A percentile compares a stretch with the other conserved stretches of the same genome.
Evolutionary conservation across 2,888 invertebrate species (phyloP).

Genomic region (Drosophila neonasuta): DNA sequence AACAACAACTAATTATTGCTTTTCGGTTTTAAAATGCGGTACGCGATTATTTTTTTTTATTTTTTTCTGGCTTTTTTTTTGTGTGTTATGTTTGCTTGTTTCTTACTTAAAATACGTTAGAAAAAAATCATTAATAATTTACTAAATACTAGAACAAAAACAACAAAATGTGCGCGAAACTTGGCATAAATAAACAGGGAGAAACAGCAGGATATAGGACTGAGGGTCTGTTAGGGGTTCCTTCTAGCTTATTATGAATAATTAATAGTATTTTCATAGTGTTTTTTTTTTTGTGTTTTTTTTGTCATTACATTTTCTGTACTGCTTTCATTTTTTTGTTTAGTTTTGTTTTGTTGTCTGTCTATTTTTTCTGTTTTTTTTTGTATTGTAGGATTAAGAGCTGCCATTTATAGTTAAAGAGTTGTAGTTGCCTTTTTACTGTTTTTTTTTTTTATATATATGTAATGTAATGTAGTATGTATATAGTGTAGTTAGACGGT

Average conservation of each 20-base stretch:
- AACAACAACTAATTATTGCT: slow-evolving; percentile 78
- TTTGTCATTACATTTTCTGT: slow-evolving; percentile 34
- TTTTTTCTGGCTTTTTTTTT: slow-evolving; percentile 14
- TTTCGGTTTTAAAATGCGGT: slow-evolving; percentile 73
- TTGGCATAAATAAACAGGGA: slow-evolving; percentile 60
- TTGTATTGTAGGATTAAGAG: slow-evolving; percentile 68
- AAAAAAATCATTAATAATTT: slow-evolving; percentile 73
- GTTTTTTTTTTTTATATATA: slow-evolving; percentile 33
- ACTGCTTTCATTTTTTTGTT: slow-evolving; percentile 21
- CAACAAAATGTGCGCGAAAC: slow-evolving; percentile 67
- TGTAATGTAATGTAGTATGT: slow-evolving; percentile 17
- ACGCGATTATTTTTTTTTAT: slow-evolving; percentile 47
- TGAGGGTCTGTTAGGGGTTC: slow-evolving; percentile 6
- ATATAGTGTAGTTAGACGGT: slow-evolving; percentile 66
- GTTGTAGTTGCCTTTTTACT: slow-evolving; percentile 60
- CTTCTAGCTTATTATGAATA: slow-evolving; percentile 69
- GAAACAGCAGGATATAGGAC: slow-evolving; percentile 44
- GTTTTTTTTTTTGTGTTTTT: slow-evolving; percentile 27
- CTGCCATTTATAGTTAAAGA: slow-evolving; percentile 73
- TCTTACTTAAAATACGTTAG: slow-evolving; percentile 58
- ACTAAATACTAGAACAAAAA: slow-evolving; percentile 76
- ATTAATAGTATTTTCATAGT: slow-evolving; percentile 54
- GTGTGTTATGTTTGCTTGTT: slow-evolving; percentile 25
- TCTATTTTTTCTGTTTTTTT: slow-evolving; percentile 20
- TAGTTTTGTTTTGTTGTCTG: slow-evolving; percentile 42